These are phyloP conservation scores for Callyntrura sp. DNA, from an alignment of 2,888 invertebrate genomes.

Conservation along the genomic window DNA sequence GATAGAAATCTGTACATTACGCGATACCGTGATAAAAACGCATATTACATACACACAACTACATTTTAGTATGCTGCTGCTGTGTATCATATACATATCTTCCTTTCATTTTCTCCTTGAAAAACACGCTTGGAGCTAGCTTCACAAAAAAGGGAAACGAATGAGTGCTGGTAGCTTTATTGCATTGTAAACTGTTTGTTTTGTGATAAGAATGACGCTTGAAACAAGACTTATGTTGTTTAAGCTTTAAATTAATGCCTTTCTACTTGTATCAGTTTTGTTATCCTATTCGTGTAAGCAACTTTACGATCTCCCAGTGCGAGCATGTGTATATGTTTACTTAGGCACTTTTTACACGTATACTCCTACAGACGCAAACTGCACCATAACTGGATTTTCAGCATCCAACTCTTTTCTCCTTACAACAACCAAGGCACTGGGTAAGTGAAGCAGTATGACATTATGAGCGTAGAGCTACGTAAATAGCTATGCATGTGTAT, in stretches of 20 bases:
- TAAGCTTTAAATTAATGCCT: slow-evolving; percentile 69
- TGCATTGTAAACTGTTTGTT: slow-evolving; percentile 76
- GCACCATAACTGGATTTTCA: slow-evolving; percentile 58
- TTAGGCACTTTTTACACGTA: slow-evolving; percentile 12
- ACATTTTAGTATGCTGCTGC: not conserved
- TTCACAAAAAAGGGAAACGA: slow-evolving; percentile 29
- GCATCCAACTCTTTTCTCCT: slow-evolving; percentile 19
- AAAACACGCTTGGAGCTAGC: slow-evolving; percentile 17
- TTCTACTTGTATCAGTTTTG: slow-evolving; percentile 44
- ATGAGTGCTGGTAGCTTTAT: slow-evolving; percentile 72
- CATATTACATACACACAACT: not conserved
- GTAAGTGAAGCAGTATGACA: slow-evolving; percentile 50
- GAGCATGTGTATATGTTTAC: slow-evolving; percentile 42
- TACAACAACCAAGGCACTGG: slow-evolving; percentile 26
- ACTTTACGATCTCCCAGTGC: slow-evolving; percentile 68
- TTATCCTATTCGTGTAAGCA: slow-evolving; percentile 63
- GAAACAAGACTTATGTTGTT: slow-evolving; percentile 71
- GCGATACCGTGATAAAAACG: not conserved
- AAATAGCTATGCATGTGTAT: too few relatives aligned
- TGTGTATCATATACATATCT: not conserved
- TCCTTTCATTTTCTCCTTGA: not conserved
- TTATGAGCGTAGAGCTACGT: not conserved
- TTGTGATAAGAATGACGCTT: slow-evolving; percentile 73
- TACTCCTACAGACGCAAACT: not conserved
- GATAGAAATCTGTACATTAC: not conserved